Base-by-base conservation (phyloP, 92 coral and sea anemone genomes). In the Porites divaricata region DNA sequence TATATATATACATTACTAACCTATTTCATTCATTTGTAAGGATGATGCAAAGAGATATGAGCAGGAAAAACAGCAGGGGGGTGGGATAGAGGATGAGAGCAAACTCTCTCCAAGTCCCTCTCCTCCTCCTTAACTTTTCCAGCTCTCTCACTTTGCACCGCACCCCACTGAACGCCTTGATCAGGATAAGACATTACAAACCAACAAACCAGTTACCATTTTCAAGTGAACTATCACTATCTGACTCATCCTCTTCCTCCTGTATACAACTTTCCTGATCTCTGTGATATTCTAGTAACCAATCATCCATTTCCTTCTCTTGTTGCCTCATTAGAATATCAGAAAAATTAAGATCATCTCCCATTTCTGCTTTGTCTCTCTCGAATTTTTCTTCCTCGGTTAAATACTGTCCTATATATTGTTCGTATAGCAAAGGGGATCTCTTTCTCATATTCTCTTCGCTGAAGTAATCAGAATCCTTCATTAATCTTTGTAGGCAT, bases 351-450 rank as follows among this genome's bases (percentile, higher is more conserved):
- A 91, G 91, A 35, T 94, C 93, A 21, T 80, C 63, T 20, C 84
- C 84, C 76, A 87, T 89, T 76, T 85, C 88, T 52, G 86, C 85
- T 63, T 81, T 83, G 76, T 96, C 98, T 62, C 93, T 84, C 14
- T 91, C 88, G 52, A 94, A 73, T 77, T 88, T 93, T 73, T 94
- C 98, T 35, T 94, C 94, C 19, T 91, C 98, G 21, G 95, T 96
- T 28, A 96, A 70, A 76, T 92, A 94, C 76, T 95, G 99, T 1
- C 99, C 99, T 14, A 96, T 86, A 24, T 94, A 96, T 78, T 92
- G 90, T 56, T 94, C 98, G 24, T 96, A 96, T 25, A 96, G 83
- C 49, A 92, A 77, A 2, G 99, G 99, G 51, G 95, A 86, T 41
- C 99, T 87, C 67, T 86, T 88, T 69, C 96, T 72, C 98, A 96